Conservation (phyloP, 2,797 vertebrate genomes). For the Enteromius afrohamiltoni region DNA sequence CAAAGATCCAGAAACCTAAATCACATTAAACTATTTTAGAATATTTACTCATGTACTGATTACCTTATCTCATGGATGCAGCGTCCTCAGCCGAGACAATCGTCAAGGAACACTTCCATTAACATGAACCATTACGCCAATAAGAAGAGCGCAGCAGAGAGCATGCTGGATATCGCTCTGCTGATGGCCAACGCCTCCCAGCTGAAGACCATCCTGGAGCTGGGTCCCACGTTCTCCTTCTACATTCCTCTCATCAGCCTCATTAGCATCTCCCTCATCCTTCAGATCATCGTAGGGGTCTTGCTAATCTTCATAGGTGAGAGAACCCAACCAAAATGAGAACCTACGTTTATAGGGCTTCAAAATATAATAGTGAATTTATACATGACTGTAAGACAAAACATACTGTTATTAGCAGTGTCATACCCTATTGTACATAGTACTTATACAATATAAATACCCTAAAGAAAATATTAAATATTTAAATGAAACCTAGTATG, state of each 20-base stretch:
- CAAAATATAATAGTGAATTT: background rate
- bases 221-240: conserved; percentile 83
- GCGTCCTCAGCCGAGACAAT: background rate
- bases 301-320: conserved; percentile 95
- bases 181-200: conserved; percentile 98
- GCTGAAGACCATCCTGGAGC: conserved; percentile 90
- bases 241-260: conserved; percentile 85
- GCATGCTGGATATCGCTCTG: conserved; percentile 96
- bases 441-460: background rate
- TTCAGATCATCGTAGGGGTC: conserved; percentile 90
- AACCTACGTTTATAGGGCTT: background rate
- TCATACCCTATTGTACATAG: background rate
- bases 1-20: background rate
- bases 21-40: background rate
- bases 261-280: conserved; percentile 87
- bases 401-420: background rate
- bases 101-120: conserved; percentile 68
- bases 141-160: conserved; percentile 96
- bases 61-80: conserved; percentile 16
- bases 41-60: background rate
- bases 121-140: conserved; percentile 97
- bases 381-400: background rate
- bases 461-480: background rate
- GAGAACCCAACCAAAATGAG: conserved; percentile 48
- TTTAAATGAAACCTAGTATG: background rate